Conservation (phyloP, 1,140 invertebrate species). For the Ylistrum balloti region DNA sequence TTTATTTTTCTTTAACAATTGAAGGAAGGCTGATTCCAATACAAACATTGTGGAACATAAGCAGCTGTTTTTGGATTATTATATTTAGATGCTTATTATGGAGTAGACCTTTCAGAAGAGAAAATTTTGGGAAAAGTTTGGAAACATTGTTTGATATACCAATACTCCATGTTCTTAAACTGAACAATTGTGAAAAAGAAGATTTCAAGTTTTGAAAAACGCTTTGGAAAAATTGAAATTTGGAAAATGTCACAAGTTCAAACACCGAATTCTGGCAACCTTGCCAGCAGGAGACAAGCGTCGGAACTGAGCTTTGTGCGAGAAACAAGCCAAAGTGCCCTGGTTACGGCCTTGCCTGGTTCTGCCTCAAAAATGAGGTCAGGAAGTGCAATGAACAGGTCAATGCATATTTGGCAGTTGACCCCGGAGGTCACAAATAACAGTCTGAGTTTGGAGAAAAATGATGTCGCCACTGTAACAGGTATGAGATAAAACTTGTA, state of each 20-base stretch:
- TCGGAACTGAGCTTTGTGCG: conserved; percentile 1
- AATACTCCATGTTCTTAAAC: no score
- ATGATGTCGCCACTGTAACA: neutral
- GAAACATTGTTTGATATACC: no score
- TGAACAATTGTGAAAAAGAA: no score
- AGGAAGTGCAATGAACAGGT: conserved; percentile 43
- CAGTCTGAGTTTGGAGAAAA: conserved; percentile 46
- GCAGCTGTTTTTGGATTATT: no score
- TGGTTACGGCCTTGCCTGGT: neutral
- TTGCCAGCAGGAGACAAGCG: neutral
- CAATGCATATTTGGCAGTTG: conserved; percentile 55
- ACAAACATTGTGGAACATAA: neutral
- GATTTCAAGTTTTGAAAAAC: neutral
- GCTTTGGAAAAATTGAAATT: neutral
- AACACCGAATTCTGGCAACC: neutral
- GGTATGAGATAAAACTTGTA: neutral
- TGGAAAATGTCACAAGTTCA: conserved; percentile 25
- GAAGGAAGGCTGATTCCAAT: neutral
- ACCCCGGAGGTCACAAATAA: conserved; percentile 59
- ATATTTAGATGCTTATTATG: no score
- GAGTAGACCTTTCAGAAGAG: no score
- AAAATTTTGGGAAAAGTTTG: no score
- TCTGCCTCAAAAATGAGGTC: neutral
- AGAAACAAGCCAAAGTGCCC: neutral
- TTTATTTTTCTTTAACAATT: neutral